Evolutionary conservation across 2,888 invertebrate species (phyloP).

Genomic region (Phyto melanocephala): DNA sequence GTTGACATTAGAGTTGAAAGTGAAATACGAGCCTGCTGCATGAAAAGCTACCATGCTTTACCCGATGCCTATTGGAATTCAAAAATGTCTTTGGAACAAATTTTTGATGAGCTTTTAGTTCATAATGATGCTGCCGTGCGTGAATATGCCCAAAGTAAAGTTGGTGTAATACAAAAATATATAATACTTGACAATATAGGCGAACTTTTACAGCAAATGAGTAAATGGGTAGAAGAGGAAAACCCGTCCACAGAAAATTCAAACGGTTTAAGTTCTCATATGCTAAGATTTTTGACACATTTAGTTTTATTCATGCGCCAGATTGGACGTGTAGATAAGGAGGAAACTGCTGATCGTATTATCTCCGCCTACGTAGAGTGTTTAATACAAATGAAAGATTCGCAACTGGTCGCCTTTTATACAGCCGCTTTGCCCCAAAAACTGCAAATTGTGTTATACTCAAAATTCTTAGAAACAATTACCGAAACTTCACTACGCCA

Average conservation of each 20-base stretch:
- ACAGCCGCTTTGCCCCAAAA: slow-evolving; percentile 87
- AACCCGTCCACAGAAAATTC: slow-evolving; percentile 35
- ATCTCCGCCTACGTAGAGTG: slow-evolving; percentile 86
- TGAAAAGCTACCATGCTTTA: slow-evolving; percentile 81
- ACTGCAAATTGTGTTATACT: slow-evolving; percentile 83
- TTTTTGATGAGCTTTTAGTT: slow-evolving; percentile 84
- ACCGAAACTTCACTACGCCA: slow-evolving; percentile 81
- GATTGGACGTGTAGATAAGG: slow-evolving; percentile 86
- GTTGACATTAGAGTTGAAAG: slow-evolving; percentile 92
- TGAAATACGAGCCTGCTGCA: slow-evolving; percentile 83
- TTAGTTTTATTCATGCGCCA: slow-evolving; percentile 89
- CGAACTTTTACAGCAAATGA: slow-evolving; percentile 85
- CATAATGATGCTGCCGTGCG: slow-evolving; percentile 81
- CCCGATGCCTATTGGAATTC: slow-evolving; percentile 86
- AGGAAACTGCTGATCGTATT: slow-evolving; percentile 86
- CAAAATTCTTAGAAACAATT: slow-evolving; percentile 85
- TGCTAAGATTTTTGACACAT: slow-evolving; percentile 88
- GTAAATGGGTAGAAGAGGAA: slow-evolving; percentile 82
- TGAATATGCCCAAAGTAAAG: slow-evolving; percentile 81
- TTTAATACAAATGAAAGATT: slow-evolving; percentile 86
- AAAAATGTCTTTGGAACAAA: slow-evolving; percentile 84
- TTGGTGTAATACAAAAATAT: slow-evolving; percentile 89
- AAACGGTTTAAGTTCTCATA: slow-evolving; percentile 78
- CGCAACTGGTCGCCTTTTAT: slow-evolving; percentile 91
- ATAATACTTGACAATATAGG: slow-evolving; percentile 90